Conservation (phyloP, 2,888 invertebrate species). For the Ochropleura leucogaster region DNA sequence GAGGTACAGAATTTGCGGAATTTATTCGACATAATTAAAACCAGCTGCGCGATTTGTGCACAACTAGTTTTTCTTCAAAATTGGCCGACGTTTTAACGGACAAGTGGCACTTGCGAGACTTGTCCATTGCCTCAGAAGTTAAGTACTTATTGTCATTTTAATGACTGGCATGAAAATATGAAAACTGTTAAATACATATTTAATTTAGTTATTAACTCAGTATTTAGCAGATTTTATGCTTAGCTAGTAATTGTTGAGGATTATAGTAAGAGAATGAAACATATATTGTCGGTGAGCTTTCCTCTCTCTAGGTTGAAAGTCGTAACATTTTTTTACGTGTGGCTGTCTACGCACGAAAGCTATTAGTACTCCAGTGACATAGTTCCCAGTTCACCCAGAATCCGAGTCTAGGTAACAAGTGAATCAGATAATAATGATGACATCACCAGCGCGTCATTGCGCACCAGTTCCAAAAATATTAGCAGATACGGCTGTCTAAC, state of each 20-base stretch:
- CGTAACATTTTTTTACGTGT: constrained; percentile 14
- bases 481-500: constrained; percentile 57
- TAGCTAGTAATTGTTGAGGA: neutral
- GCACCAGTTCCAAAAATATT: constrained; percentile 60
- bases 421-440: constrained; percentile 67
- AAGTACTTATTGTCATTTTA: neutral
- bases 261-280: neutral
- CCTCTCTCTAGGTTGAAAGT: neutral
- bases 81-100: too few species aligned
- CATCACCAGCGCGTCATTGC: constrained; percentile 54
- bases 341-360: constrained; percentile 49
- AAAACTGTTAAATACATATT: too few species aligned
- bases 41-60: neutral
- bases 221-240: neutral
- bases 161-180: too few species aligned
- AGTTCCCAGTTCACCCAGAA: constrained; percentile 44
- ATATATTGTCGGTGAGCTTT: neutral
- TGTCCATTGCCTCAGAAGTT: too few species aligned
- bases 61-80: constrained; percentile 2
- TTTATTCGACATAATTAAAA: constrained; percentile 9
- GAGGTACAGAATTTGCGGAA: constrained; percentile 32
- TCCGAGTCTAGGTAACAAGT: constrained; percentile 58
- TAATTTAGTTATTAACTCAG: neutral
- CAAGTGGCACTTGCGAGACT: too few species aligned
- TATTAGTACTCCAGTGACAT: constrained; percentile 59